phyloP scores from a whole-genome alignment of 1,140 invertebrate genomes.

The Brachionus plicatilis region DNA sequence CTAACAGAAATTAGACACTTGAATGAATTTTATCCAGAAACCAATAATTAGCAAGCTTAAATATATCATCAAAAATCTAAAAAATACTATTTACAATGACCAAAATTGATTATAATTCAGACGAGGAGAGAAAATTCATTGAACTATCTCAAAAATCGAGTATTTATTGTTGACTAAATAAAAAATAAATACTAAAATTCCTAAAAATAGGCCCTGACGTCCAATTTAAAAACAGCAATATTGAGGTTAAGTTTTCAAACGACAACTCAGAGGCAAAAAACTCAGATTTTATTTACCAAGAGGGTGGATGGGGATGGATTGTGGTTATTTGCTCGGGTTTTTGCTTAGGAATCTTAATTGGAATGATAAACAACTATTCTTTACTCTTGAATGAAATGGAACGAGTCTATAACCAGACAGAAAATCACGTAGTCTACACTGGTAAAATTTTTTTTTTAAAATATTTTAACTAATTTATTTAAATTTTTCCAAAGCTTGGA shows the following conservation, averaged over 20 bases:
- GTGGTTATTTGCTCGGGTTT: constrained; percentile 8
- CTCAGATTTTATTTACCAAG: neutral
- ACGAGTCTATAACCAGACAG: neutral
- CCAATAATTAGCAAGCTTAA: neutral
- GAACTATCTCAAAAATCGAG: neutral
- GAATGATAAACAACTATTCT: constrained; percentile 32
- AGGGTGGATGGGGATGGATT: constrained; percentile 31
- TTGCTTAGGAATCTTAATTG: constrained; percentile 23
- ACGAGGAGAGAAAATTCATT: neutral
- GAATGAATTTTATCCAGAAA: neutral
- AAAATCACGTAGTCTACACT: constrained; percentile 35
- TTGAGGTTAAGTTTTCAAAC: neutral
- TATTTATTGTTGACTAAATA: neutral
- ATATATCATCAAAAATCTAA: neutral
- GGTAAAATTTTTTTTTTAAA: neutral
- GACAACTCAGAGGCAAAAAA: neutral
- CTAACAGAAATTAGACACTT: neutral
- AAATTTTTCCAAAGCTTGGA: neutral
- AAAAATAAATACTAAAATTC: neutral
- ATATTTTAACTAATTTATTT: neutral
- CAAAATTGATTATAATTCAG: neutral
- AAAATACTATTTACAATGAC: neutral
- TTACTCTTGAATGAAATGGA: constrained; percentile 26
- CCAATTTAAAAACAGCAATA: neutral
- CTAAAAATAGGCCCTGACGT: neutral